A percentile compares a stretch with the other conserved stretches of the same genome.
Evolutionary conservation across 1,140 invertebrate genomes (phyloP).

Genomic region (Papilio polyxenes): DNA sequence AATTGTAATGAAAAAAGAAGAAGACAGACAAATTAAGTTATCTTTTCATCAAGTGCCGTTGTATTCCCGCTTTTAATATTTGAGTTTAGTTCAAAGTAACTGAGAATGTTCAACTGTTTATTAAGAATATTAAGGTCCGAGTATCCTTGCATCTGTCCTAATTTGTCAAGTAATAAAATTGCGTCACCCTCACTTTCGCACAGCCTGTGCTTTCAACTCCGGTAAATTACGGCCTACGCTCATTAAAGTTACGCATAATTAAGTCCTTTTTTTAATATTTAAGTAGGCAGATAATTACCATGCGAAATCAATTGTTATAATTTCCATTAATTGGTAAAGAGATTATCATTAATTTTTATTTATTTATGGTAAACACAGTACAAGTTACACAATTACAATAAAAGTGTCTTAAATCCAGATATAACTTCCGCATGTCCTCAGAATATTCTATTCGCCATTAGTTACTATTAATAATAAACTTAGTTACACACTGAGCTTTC

Average conservation of each 20-base stretch:
- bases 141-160: constrained; percentile 1
- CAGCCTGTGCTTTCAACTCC: neutral
- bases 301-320: neutral
- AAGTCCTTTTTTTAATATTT: neutral
- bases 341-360: neutral
- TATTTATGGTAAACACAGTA: too few relatives aligned
- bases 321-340: neutral
- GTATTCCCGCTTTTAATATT: neutral
- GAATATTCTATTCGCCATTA: neutral
- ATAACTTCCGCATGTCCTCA: neutral
- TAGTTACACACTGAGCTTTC: neutral
- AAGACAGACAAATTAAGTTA: neutral
- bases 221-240: neutral
- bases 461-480: neutral
- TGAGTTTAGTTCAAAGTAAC: neutral
- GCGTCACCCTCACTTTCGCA: constrained; percentile 1
- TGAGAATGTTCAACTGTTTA: neutral
- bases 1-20: too few relatives aligned
- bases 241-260: constrained; percentile 7
- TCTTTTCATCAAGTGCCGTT: neutral
- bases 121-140: constrained; percentile 2
- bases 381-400: too few relatives aligned
- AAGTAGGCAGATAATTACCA: neutral
- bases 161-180: constrained; percentile 16
- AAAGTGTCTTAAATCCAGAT: too few relatives aligned